Conservation (phyloP, 1,140 invertebrate species). For the Papilio dardanus region DNA sequence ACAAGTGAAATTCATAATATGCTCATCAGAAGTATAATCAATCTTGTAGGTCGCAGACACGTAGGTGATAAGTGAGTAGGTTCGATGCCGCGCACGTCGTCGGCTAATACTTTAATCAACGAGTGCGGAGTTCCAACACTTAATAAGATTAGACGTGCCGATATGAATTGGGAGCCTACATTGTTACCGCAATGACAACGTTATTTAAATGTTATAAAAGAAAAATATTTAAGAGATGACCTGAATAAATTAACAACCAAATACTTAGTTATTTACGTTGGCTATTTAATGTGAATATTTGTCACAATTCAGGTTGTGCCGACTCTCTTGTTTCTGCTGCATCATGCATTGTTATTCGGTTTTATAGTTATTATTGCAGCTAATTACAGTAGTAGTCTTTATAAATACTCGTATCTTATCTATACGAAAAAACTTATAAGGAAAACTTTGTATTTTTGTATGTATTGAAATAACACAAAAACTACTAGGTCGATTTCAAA, state of each 20-base stretch:
- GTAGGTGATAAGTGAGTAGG: slow-evolving; percentile 10
- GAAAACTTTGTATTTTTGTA: too few relatives aligned
- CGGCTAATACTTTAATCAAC: slow-evolving; percentile 20
- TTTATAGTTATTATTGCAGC: too few relatives aligned
- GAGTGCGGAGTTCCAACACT: slow-evolving; percentile 21
- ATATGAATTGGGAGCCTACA: slow-evolving; percentile 19
- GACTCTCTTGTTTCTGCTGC: too few relatives aligned
- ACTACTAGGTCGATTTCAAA: too few relatives aligned
- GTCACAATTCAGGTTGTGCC: too few relatives aligned
- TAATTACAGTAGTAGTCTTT: too few relatives aligned
- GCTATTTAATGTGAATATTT: too few relatives aligned
- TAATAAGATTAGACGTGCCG: slow-evolving; percentile 29
- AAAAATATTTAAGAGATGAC: background rate
- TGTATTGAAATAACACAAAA: too few relatives aligned
- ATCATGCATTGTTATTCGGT: too few relatives aligned
- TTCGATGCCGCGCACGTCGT: slow-evolving; percentile 18
- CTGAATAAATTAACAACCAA: background rate
- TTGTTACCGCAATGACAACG: background rate
- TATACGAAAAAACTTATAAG: too few relatives aligned
- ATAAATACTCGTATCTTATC: too few relatives aligned
- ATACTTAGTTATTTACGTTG: too few relatives aligned
- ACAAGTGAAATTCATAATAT: background rate
- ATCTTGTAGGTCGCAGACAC: background rate
- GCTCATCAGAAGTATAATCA: background rate
- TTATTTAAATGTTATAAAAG: slow-evolving; percentile 9